A percentile compares a stretch with the other conserved stretches of the same genome.
These are phyloP conservation scores for Scolopax mira DNA, from an alignment of 2,113 vertebrate species.

Conservation along the genomic window DNA sequence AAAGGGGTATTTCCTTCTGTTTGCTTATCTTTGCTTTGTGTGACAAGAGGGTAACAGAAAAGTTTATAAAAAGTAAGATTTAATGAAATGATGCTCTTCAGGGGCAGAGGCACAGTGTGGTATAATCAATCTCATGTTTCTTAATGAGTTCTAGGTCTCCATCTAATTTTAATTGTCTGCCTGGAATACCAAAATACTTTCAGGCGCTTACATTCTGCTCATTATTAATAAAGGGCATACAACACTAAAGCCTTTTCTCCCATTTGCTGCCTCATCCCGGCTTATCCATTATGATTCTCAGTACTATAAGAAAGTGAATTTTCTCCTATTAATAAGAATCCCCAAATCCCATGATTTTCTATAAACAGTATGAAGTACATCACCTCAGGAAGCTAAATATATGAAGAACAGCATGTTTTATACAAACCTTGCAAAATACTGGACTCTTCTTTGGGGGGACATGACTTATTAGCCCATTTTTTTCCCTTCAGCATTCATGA, in stretches of 20 bases:
- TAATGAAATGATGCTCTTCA: not conserved
- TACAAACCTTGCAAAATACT: not conserved
- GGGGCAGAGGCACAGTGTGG: not conserved
- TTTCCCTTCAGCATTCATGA: not conserved
- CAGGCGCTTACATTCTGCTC: conserved; percentile 1
- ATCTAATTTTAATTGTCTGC: conserved; percentile 50
- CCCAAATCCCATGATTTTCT: not conserved
- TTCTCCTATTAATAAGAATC: not conserved
- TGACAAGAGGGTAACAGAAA: not conserved
- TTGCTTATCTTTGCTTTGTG: not conserved
- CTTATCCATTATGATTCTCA: not conserved
- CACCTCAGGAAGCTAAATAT: not conserved
- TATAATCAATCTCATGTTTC: conserved; percentile 40
- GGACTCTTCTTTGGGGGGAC: not conserved
- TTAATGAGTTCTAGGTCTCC: conserved; percentile 13
- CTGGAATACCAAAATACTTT: conserved; percentile 28
- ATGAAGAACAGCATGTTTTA: not conserved
- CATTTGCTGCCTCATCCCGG: not conserved
- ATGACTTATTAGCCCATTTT: not conserved
- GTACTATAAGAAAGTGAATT: not conserved
- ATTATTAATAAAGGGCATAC: conserved; percentile 25
- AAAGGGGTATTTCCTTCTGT: not conserved
- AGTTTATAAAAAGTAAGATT: conserved; percentile 9
- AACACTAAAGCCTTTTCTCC: not conserved
- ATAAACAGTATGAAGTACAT: not conserved